Conservation (phyloP, 2,113 vertebrate species). For the Oryzias woworae region DNA sequence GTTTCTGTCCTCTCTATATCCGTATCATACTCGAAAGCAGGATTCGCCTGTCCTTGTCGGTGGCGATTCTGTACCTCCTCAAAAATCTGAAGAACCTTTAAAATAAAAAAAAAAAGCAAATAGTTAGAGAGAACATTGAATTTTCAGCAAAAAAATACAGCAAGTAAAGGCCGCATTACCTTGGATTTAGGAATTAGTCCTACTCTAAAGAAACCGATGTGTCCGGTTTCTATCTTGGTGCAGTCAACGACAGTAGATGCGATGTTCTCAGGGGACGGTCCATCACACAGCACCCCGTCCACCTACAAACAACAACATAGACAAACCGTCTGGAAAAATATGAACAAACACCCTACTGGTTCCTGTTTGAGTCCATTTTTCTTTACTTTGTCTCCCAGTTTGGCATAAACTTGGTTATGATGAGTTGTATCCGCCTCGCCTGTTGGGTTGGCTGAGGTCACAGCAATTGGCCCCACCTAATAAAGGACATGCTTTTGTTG, state of each 20-base stretch:
- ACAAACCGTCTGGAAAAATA: not conserved
- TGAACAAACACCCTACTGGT: not conserved
- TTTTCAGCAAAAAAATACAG: not conserved
- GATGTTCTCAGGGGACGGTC: constrained; percentile 88
- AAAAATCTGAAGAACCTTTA: constrained; percentile 86
- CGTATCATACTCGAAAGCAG: constrained; percentile 66
- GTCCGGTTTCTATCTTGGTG: constrained; percentile 84
- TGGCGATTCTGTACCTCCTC: constrained; percentile 81
- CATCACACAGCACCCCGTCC: constrained; percentile 87
- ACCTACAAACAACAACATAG: constrained; percentile 71
- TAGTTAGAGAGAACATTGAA: not conserved
- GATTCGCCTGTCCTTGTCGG: constrained; percentile 54
- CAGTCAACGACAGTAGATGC: constrained; percentile 93
- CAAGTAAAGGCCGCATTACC: constrained; percentile 63
- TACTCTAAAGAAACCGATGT: constrained; percentile 86
- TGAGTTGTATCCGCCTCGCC: constrained; percentile 92
- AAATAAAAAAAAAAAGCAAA: not conserved
- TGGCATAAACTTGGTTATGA: constrained; percentile 91
- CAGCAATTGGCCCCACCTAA: constrained; percentile 88
- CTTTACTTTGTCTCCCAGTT: constrained; percentile 85
- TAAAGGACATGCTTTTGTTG: not conserved
- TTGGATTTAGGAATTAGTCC: constrained; percentile 87
- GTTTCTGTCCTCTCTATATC: constrained; percentile 13
- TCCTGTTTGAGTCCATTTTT: not conserved
- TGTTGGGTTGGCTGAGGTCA: constrained; percentile 90